A percentile compares a stretch with the other conserved stretches of the same genome.
These are phyloP conservation scores for Epinotia bilunana DNA, from an alignment of 2,888 invertebrate species.

Conservation along the genomic window DNA sequence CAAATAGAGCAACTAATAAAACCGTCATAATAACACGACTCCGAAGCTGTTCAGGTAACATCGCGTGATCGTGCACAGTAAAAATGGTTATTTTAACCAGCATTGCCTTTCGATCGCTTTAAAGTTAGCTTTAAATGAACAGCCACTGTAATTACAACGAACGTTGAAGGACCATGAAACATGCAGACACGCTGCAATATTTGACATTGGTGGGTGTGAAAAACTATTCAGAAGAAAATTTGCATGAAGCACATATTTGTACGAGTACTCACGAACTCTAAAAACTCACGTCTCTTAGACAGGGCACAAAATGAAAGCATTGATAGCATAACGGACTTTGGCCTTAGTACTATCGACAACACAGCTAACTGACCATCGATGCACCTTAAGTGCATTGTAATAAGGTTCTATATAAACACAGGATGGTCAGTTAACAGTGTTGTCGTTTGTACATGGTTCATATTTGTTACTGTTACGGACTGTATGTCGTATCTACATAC, in stretches of 20 bases:
- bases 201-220: not conserved
- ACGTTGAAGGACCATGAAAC: slow-evolving; percentile 52
- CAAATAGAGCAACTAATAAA: slow-evolving; percentile 40
- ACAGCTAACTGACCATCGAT: too few species aligned
- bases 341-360: too few species aligned
- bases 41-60: slow-evolving; percentile 1
- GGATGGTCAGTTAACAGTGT: too few species aligned
- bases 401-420: too few species aligned
- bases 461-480: too few species aligned
- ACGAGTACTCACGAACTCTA: not conserved
- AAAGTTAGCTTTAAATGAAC: slow-evolving; percentile 61
- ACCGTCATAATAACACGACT: slow-evolving; percentile 36
- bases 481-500: too few species aligned
- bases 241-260: not conserved
- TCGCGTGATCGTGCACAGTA: slow-evolving; percentile 46
- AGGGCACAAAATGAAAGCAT: too few species aligned
- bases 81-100: slow-evolving; percentile 50
- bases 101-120: slow-evolving; percentile 52
- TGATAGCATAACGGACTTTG: too few species aligned
- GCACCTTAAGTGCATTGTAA: too few species aligned
- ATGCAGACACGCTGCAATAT: slow-evolving; percentile 32
- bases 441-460: too few species aligned
- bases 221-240: not conserved
- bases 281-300: not conserved
- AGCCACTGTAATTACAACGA: slow-evolving; percentile 59